These are phyloP conservation scores for Rhodeus uyekii DNA, from an alignment of 2,797 vertebrate species.

Conservation along the genomic window DNA sequence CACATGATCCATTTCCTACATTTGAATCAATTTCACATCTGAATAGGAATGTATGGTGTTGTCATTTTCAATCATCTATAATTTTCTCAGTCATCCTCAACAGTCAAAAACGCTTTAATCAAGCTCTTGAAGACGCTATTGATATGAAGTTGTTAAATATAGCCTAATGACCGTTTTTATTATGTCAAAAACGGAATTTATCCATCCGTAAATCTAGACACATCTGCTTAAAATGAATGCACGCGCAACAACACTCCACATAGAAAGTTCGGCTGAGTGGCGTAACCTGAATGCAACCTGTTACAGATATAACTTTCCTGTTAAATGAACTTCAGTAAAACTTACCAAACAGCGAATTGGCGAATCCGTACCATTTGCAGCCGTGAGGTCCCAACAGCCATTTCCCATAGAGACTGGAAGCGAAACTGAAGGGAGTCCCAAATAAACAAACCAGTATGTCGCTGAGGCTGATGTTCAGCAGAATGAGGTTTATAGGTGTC, in stretches of 20 bases:
- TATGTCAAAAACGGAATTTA: neutral
- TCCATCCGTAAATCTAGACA: neutral
- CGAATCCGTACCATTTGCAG: conserved; percentile 81
- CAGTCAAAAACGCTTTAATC: no score
- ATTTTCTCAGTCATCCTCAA: neutral
- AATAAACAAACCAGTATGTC: conserved; percentile 78
- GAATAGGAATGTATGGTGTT: neutral
- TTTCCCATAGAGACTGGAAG: conserved; percentile 72
- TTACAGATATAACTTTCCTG: neutral
- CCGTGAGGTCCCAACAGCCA: conserved; percentile 77
- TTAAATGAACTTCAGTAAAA: conserved; percentile 20
- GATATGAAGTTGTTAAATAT: neutral
- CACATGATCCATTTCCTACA: neutral
- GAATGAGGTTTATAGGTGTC: conserved; percentile 79
- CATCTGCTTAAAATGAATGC: neutral
- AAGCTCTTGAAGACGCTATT: neutral
- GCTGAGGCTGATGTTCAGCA: conserved; percentile 80
- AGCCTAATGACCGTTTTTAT: neutral
- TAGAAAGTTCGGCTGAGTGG: neutral
- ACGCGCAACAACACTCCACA: neutral
- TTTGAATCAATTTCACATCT: neutral
- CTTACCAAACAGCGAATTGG: conserved; percentile 82
- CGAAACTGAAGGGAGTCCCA: conserved; percentile 81
- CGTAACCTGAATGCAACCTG: neutral
- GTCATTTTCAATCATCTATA: neutral